Percentiles rank a stretch among this genome's conserved stretches.
Conservation (phyloP, 2,888 invertebrate species). For the Fabriciana adippe region DNA sequence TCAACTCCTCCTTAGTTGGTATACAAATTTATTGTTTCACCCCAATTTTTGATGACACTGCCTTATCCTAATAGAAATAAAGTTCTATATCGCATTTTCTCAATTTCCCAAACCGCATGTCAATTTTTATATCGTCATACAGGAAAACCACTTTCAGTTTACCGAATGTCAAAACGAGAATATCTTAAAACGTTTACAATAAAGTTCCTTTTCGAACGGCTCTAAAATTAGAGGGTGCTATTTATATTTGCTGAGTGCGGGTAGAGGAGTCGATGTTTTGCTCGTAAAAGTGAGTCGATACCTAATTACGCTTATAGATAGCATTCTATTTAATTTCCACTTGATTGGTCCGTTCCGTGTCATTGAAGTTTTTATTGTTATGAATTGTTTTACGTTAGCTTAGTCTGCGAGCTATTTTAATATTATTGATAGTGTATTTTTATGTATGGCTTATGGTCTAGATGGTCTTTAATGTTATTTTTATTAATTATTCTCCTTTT, state of each 20-base stretch:
- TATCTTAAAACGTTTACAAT: constrained; percentile 29
- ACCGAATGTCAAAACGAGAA: constrained; percentile 36
- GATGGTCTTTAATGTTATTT: not conserved
- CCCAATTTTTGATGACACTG: not conserved
- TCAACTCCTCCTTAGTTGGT: constrained; percentile 66
- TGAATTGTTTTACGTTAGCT: constrained; percentile 63
- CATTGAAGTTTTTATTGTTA: constrained; percentile 75
- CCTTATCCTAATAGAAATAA: constrained; percentile 32
- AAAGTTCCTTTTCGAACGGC: constrained; percentile 36
- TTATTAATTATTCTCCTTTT: constrained; percentile 12
- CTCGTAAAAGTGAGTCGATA: constrained; percentile 69
- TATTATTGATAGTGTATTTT: not conserved
- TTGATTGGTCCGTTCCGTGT: constrained; percentile 64
- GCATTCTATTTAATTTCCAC: constrained; percentile 73
- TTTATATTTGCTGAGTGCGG: constrained; percentile 25
- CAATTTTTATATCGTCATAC: constrained; percentile 45
- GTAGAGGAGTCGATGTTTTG: constrained; percentile 67
- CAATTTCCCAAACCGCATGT: constrained; percentile 30
- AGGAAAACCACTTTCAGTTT: constrained; percentile 54
- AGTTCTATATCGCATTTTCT: constrained; percentile 33
- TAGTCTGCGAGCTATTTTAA: not conserved
- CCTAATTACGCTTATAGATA: constrained; percentile 68
- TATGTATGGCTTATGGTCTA: not conserved
- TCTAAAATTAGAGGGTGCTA: constrained; percentile 4
- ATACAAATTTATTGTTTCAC: constrained; percentile 44